phyloP scores from a whole-genome alignment of 92 coral and sea anemone genomes.

The Montipora capitata region DNA sequence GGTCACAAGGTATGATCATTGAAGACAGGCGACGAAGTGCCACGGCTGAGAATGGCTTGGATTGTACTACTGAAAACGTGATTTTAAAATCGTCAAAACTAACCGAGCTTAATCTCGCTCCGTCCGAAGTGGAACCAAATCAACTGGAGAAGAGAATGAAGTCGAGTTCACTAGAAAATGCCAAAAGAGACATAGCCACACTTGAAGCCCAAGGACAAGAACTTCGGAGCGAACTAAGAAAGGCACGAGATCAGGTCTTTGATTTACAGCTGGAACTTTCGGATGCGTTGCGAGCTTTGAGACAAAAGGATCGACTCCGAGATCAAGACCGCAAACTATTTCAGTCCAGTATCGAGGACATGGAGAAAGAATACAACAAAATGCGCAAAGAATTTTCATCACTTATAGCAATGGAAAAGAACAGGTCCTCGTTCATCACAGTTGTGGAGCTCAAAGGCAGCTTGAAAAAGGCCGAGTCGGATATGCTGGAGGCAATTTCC shows the following conservation, averaged over 20 bases:
- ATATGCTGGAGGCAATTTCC: constrained; percentile 72
- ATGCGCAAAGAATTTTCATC: constrained; percentile 70
- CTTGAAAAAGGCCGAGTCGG: constrained; percentile 75
- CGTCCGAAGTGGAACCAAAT: constrained; percentile 5
- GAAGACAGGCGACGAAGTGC: constrained; percentile 19
- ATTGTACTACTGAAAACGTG: constrained; percentile 62
- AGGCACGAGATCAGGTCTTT: constrained; percentile 72
- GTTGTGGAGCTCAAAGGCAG: constrained; percentile 71
- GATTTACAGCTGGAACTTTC: constrained; percentile 79
- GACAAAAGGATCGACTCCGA: constrained; percentile 70
- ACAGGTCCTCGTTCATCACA: constrained; percentile 70
- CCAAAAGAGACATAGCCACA: constrained; percentile 78
- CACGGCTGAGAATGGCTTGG: constrained; percentile 17
- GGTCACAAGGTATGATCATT: neutral
- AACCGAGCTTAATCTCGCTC: constrained; percentile 55
- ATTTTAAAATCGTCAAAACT: constrained; percentile 63
- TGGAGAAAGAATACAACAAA: constrained; percentile 66
- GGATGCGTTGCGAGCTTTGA: constrained; percentile 72
- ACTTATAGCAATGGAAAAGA: constrained; percentile 50
- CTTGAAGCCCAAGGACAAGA: constrained; percentile 83
- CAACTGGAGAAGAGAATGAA: constrained; percentile 42
- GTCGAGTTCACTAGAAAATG: constrained; percentile 68
- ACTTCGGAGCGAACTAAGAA: constrained; percentile 69
- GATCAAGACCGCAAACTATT: constrained; percentile 72
- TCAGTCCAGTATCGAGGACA: constrained; percentile 66